Evolutionary conservation across 2,113 vertebrate species (phyloP).

Genomic region (Cathartes aura): DNA sequence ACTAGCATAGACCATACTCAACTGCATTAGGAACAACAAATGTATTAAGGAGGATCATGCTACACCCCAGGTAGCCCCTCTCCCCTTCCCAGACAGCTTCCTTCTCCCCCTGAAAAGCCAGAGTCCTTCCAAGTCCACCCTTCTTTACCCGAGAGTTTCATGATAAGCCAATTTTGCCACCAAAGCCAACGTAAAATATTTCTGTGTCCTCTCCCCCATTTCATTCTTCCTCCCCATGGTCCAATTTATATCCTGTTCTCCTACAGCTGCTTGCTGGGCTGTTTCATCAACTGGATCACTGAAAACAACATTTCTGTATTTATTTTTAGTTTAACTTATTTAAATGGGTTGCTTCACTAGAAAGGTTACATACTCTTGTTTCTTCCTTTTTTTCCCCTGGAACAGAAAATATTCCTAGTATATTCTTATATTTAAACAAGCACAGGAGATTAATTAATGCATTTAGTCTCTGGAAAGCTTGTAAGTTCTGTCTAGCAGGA

Average conservation of each 20-base stretch:
- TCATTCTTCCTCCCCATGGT: neutral
- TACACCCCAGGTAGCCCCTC: neutral
- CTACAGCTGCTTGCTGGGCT: neutral
- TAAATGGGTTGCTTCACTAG: neutral
- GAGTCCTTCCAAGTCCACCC: neutral
- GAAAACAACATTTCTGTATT: neutral
- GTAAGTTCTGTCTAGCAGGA: constrained; percentile 2
- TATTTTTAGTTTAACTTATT: neutral
- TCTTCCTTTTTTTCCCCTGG: neutral
- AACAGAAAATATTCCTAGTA: neutral
- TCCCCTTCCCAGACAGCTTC: neutral
- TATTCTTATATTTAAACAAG: neutral
- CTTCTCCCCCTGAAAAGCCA: neutral
- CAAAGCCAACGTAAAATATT: neutral
- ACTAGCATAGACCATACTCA: neutral
- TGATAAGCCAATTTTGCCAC: neutral
- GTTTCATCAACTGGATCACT: neutral
- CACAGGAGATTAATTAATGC: constrained; percentile 3
- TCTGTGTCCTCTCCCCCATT: neutral
- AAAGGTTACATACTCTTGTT: neutral
- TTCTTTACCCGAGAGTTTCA: neutral
- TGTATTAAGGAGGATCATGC: neutral
- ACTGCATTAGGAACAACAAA: neutral
- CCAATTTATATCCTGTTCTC: neutral
- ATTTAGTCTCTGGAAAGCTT: constrained; percentile 28